Evolutionary conservation across 2,888 invertebrate genomes (phyloP), one percentile per base, ranked within the genome.

Genomic region (Drosophila birchii): DNA sequence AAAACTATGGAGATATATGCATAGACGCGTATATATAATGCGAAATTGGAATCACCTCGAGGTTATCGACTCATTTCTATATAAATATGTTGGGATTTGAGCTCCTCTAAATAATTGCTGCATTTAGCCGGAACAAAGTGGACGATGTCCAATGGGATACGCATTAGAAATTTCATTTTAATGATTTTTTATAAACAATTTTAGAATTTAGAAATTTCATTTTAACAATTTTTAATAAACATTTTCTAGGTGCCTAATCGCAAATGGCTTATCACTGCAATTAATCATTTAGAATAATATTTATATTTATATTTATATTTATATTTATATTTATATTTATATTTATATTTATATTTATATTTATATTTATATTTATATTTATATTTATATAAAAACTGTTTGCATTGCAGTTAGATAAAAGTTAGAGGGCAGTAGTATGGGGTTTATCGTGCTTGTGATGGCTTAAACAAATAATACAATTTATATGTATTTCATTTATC

Each of bases 31-130:
- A 34, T 45, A 45, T 26, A 16, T 36, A 57, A 58, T 29, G 58
- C 44, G 29, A 38, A 45, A 62, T 44, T 59, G 36, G 20, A n/a
- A 32, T 58, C 23, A 29, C 20, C 12, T 23, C 32, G 63, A 63
- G 59, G 58, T 60, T 36, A 44, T 60, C 63, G 59, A 63, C 60
- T 32, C 47, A 38, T 20, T 51, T 51, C 16, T 49, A 39, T 49
- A 20, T 45, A 8, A 8, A 43, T 34, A 20, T 43, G 26, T 26
- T 4, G 38, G 38, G 20, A 44, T 58, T 55, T 69, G 49, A 78
- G 60, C 70, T 75, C 78, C 78, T 67, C 76, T 44, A 32, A 67
- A 53, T 76, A 76, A 68, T 76, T 72, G 59, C 62, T 47, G 64
- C 53, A 60, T 57, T 64, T 51, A 58, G 59, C 36, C 64, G 60